Conservation (phyloP, 1,140 invertebrate genomes). For the Teleogryllus occipitalis region DNA sequence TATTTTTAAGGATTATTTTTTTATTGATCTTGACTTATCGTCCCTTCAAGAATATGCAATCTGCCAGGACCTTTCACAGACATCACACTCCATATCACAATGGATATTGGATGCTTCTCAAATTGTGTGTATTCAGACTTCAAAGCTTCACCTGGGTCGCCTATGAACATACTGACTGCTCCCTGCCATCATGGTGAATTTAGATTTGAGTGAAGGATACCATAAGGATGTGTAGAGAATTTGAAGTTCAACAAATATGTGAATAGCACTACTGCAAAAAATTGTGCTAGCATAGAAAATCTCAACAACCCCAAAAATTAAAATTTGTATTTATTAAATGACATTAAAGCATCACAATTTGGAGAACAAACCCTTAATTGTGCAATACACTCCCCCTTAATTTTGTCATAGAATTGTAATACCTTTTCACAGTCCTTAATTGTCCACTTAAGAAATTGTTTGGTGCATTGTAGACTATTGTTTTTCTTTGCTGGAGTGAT, state of each 20-base stretch:
- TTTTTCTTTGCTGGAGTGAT: neutral
- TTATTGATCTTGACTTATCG: slow-evolving; percentile 26
- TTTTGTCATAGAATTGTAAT: neutral
- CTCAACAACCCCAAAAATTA: neutral
- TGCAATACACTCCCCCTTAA: neutral
- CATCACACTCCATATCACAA: slow-evolving; percentile 27
- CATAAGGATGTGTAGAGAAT: neutral
- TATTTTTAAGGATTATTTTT: slow-evolving; percentile 22
- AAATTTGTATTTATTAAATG: neutral
- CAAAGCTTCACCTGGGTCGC: too few species aligned
- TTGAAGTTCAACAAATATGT: neutral
- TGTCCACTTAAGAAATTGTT: neutral
- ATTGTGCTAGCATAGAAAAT: neutral
- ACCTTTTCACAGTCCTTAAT: neutral
- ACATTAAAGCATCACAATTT: neutral
- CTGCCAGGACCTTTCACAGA: slow-evolving; percentile 23
- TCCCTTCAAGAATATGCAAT: slow-evolving; percentile 26
- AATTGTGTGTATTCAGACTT: too few species aligned
- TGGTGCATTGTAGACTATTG: neutral
- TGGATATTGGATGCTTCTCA: slow-evolving; percentile 18
- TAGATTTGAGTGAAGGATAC: neutral
- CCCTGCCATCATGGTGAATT: too few species aligned
- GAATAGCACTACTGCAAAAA: neutral
- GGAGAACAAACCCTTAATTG: neutral
- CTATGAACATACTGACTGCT: too few species aligned